Percentiles rank a stretch among this genome's conserved stretches.
Evolutionary conservation across 2,888 invertebrate genomes (phyloP).

Genomic region (Anthophora plumipes): DNA sequence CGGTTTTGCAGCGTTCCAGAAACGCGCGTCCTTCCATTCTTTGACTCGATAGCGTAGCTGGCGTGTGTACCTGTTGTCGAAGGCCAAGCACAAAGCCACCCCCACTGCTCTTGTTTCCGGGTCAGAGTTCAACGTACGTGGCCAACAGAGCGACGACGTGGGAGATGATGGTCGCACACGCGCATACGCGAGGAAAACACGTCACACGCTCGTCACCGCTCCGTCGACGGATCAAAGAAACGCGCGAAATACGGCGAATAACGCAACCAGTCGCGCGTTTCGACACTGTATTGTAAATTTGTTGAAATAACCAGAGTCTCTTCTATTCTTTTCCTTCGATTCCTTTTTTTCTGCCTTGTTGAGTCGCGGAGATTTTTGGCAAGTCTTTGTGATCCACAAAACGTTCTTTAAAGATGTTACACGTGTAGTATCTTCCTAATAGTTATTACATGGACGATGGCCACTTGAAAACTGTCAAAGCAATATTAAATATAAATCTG

Average conservation of each 20-base stretch:
- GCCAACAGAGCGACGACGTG: not conserved
- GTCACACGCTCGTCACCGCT: not conserved
- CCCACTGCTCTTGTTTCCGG: constrained; percentile 61
- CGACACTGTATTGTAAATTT: constrained; percentile 22
- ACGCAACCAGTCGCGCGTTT: constrained; percentile 16
- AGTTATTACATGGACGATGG: no score
- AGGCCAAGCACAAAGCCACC: constrained; percentile 71
- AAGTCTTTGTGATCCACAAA: no score
- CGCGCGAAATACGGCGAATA: constrained; percentile 9
- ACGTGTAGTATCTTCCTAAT: no score
- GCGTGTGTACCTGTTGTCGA: constrained; percentile 68
- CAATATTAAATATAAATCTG: no score
- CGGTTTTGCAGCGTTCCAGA: constrained; percentile 41
- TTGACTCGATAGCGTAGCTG: constrained; percentile 43
- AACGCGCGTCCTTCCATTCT: constrained; percentile 49
- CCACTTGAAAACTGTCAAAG: no score
- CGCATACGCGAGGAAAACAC: constrained; percentile 7
- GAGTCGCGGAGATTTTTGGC: no score
- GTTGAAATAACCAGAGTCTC: constrained; percentile 28
- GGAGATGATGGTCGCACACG: constrained; percentile 21
- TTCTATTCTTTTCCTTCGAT: not conserved
- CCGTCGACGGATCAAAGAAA: constrained; percentile 11
- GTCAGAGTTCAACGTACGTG: constrained; percentile 73
- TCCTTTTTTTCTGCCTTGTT: not conserved
- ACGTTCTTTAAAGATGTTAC: no score